A percentile compares a stretch with the other conserved stretches of the same genome.
Conservation (phyloP, 2,113 vertebrate genomes). For the Dipodomys spectabilis region DNA sequence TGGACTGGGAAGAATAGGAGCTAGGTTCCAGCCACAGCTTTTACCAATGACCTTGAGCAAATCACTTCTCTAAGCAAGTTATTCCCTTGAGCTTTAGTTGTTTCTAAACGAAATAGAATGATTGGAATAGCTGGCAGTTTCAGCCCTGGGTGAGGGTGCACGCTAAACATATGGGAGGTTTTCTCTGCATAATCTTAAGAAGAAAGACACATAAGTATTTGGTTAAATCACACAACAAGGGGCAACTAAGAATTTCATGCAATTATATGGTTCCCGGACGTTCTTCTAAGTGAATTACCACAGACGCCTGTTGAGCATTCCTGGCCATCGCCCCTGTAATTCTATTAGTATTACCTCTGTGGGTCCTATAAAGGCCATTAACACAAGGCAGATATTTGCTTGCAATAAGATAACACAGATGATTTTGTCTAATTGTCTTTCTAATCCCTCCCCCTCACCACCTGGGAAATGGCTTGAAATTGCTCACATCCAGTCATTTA, state of each 20-base stretch:
- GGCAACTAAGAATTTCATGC: constrained; percentile 68
- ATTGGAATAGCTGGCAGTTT: background rate
- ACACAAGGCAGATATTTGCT: constrained; percentile 76
- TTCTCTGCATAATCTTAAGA: background rate
- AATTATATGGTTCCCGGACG: constrained; percentile 65
- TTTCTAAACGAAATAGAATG: background rate
- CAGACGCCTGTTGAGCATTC: constrained; percentile 61
- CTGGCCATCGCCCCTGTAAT: constrained; percentile 61
- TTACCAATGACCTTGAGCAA: background rate
- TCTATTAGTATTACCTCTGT: constrained; percentile 72
- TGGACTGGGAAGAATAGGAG: background rate
- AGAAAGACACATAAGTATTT: constrained; percentile 66
- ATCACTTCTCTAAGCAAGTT: background rate
- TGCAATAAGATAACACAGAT: constrained; percentile 77
- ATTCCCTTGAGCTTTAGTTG: background rate
- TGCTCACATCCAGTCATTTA: constrained; percentile 73
- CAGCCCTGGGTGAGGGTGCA: background rate
- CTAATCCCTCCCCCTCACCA: constrained; percentile 76
- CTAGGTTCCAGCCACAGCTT: background rate
- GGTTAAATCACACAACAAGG: constrained; percentile 52
- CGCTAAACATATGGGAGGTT: background rate
- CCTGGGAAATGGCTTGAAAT: constrained; percentile 62
- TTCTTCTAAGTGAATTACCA: constrained; percentile 76
- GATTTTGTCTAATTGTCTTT: constrained; percentile 78
- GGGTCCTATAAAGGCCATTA: constrained; percentile 71